These are phyloP conservation scores for Magallana gigas DNA, from an alignment of 1,140 invertebrate genomes.

Conservation along the genomic window DNA sequence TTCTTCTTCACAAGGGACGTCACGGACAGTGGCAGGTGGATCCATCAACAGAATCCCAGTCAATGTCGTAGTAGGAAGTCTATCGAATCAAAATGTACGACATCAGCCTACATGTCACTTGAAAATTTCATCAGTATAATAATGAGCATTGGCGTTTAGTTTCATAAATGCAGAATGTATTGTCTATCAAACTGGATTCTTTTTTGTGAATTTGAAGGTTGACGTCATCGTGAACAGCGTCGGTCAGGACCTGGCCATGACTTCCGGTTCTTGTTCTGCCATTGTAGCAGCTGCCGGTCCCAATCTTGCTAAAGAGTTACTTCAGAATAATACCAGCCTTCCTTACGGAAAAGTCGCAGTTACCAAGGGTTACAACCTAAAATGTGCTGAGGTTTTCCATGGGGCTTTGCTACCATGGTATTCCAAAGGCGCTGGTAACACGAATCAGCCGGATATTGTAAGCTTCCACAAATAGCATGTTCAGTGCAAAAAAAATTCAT, in stretches of 20 bases:
- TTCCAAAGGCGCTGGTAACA: neutral
- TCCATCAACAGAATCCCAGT: neutral
- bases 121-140: too few species aligned
- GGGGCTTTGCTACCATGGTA: conserved; percentile 47
- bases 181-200: too few species aligned
- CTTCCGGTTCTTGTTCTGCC: neutral
- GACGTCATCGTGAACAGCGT: neutral
- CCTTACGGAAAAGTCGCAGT: conserved; percentile 23
- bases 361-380: conserved; percentile 30
- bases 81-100: conserved; percentile 2
- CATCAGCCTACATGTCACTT: neutral
- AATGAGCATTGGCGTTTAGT: too few species aligned
- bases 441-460: neutral
- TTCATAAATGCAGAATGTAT: too few species aligned
- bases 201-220: neutral
- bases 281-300: neutral
- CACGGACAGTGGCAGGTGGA: neutral
- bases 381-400: conserved; percentile 22
- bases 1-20: neutral
- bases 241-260: neutral
- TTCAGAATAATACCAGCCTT: neutral
- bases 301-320: neutral
- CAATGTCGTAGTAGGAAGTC: conserved; percentile 10
- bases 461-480: neutral
- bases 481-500: too few species aligned